Percentiles rank a stretch among this genome's conserved stretches.
Conservation (phyloP, 2,113 vertebrate genomes). For the Mellivora capensis region DNA sequence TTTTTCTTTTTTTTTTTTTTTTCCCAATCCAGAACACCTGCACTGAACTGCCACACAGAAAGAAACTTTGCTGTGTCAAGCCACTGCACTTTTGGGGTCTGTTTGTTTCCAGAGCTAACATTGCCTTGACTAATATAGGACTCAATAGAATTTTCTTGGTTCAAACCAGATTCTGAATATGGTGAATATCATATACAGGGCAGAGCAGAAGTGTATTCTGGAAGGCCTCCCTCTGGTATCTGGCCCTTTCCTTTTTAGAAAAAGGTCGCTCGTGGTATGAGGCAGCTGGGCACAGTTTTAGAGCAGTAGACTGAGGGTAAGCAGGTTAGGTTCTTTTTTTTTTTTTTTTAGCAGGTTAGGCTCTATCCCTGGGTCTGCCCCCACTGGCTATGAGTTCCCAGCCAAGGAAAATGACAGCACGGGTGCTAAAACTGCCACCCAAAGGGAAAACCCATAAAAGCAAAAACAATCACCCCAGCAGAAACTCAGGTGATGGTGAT, state of each 20-base stretch:
- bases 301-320: neutral
- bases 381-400: neutral
- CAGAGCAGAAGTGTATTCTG: neutral
- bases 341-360: constrained; percentile 35
- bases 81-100: neutral
- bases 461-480: neutral
- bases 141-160: neutral
- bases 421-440: neutral
- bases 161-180: neutral
- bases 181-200: neutral
- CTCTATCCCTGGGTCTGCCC: constrained; percentile 45
- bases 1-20: neutral
- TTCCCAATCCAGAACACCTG: neutral
- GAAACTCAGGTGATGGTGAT: constrained; percentile 14
- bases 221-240: neutral
- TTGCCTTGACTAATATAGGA: neutral
- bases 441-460: constrained; percentile 12
- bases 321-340: constrained; percentile 24
- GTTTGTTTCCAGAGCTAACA: neutral
- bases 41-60: neutral
- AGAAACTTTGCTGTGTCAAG: neutral
- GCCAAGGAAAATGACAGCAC: constrained; percentile 30
- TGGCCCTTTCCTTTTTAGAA: neutral
- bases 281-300: neutral
- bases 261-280: neutral